phyloP scores from a whole-genome alignment of 2,113 vertebrate genomes.

The Poeciliopsis turrubarensis region DNA sequence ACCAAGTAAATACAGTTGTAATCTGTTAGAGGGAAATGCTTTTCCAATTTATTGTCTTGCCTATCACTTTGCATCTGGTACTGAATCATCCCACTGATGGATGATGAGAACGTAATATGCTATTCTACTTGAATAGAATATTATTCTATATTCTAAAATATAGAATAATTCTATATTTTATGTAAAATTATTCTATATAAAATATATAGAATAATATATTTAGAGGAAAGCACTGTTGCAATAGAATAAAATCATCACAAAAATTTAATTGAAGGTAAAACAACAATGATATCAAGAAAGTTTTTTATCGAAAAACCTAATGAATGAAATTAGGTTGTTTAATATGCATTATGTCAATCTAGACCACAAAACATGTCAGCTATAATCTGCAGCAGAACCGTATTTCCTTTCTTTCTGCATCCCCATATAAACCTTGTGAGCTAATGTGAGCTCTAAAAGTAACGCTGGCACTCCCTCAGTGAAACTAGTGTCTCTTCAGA shows the following conservation, averaged over 20 bases:
- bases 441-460: slow-evolving; percentile 43
- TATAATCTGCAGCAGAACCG: slow-evolving; percentile 10
- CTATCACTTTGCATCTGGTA: neutral
- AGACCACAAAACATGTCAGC: slow-evolving; percentile 15
- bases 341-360: neutral
- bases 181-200: too few relatives aligned
- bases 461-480: slow-evolving; percentile 57
- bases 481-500: slow-evolving; percentile 60
- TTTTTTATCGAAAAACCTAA: neutral
- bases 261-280: neutral
- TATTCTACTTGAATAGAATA: neutral
- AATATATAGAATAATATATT: too few relatives aligned
- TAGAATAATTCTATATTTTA: too few relatives aligned
- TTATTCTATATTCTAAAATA: too few relatives aligned
- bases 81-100: too few relatives aligned
- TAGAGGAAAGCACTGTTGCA: too few relatives aligned
- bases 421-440: slow-evolving; percentile 24
- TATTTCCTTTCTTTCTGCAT: slow-evolving; percentile 15
- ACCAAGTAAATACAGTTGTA: too few relatives aligned
- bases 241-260: neutral
- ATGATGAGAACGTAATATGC: neutral
- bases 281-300: neutral
- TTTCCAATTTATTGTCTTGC: neutral
- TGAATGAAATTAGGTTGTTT: neutral
- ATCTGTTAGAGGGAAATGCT: too few relatives aligned